Evolutionary conservation across 2,888 invertebrate genomes (phyloP).

Genomic region (Unio delphinus): DNA sequence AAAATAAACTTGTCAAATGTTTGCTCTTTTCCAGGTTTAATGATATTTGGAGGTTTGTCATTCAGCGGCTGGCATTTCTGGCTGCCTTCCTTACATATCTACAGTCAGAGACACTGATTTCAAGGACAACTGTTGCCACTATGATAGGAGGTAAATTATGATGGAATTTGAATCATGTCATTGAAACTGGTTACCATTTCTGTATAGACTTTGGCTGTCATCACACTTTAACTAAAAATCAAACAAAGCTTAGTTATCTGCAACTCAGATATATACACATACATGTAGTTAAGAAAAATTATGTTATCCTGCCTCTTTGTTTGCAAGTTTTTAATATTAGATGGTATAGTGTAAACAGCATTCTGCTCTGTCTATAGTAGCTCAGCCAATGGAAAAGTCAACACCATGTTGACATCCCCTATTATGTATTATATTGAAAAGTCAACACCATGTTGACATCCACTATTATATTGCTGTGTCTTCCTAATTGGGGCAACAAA

Average conservation of each 20-base stretch:
- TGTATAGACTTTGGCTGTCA: neutral
- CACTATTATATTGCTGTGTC: no score
- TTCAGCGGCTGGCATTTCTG: slow-evolving; percentile 85
- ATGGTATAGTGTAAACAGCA: no score
- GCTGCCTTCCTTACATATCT: slow-evolving; percentile 85
- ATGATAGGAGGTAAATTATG: slow-evolving; percentile 80
- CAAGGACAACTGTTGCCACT: slow-evolving; percentile 83
- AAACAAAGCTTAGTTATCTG: neutral
- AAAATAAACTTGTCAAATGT: neutral
- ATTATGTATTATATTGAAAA: no score
- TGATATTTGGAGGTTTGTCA: slow-evolving; percentile 89
- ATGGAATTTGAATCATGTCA: neutral
- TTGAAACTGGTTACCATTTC: neutral
- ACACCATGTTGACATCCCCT: no score
- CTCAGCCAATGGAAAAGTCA: no score
- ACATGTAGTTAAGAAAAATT: no score
- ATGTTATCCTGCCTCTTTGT: no score
- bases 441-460: no score
- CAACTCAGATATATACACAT: no score
- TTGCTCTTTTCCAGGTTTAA: slow-evolving; percentile 77
- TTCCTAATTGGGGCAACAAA: no score
- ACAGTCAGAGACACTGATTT: slow-evolving; percentile 83
- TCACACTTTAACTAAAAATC: neutral
- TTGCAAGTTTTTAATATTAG: no score
- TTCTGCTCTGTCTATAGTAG: no score